Conservation (phyloP, 2,113 vertebrate genomes). For the Syrrhaptes paradoxus region DNA sequence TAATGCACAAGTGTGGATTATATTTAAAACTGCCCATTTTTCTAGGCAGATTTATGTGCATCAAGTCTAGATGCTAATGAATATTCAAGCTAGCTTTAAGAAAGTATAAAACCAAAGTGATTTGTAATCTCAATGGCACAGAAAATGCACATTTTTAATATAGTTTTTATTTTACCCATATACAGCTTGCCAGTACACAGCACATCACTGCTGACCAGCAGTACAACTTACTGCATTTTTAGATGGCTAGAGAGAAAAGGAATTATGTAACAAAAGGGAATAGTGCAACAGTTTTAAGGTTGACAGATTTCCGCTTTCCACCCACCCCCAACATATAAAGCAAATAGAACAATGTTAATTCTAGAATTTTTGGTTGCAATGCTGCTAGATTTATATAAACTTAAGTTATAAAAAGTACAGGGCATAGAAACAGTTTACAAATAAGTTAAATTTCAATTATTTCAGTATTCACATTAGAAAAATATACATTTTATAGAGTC, state of each 20-base stretch:
- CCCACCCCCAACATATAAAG: constrained; percentile 30
- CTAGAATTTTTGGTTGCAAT: constrained; percentile 32
- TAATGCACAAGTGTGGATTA: not conserved
- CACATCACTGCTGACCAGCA: constrained; percentile 50
- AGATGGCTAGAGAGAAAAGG: constrained; percentile 39
- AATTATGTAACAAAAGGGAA: constrained; percentile 37
- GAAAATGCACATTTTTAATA: not conserved
- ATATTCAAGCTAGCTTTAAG: not conserved
- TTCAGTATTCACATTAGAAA: constrained; percentile 76
- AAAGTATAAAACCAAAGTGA: not conserved
- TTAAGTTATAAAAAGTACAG: constrained; percentile 42
- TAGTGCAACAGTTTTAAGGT: constrained; percentile 53
- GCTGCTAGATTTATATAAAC: not conserved
- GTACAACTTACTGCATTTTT: constrained; percentile 40
- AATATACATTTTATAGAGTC: constrained; percentile 63
- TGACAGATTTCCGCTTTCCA: constrained; percentile 13
- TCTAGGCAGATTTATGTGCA: not conserved
- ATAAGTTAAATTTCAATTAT: constrained; percentile 77
- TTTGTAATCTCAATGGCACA: not conserved
- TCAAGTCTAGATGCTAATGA: not conserved
- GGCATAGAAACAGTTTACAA: constrained; percentile 70
- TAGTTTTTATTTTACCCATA: constrained; percentile 55
- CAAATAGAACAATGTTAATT: constrained; percentile 28
- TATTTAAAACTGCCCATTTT: constrained; percentile 3
- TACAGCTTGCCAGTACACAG: constrained; percentile 42